phyloP scores from a whole-genome alignment of 2,113 vertebrate genomes.

The Vicugna pacos region DNA sequence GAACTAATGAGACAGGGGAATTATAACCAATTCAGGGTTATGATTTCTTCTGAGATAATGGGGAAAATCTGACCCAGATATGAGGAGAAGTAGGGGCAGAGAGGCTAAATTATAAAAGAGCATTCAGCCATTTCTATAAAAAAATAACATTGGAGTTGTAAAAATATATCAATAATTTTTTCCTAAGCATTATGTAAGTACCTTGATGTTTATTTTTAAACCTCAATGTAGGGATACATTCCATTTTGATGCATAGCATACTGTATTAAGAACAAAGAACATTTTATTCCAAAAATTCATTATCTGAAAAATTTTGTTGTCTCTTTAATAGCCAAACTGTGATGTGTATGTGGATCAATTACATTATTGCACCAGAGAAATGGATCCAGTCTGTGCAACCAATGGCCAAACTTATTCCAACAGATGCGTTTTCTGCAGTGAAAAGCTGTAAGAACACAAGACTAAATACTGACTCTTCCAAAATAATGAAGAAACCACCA shows the following conservation, averaged over 20 bases:
- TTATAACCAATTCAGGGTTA: neutral
- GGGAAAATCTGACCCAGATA: neutral
- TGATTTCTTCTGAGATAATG: neutral
- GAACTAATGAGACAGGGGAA: neutral
- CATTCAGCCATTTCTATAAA: neutral
- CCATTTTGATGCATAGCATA: neutral
- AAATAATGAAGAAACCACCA: neutral
- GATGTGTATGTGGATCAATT: rapidly evolving
- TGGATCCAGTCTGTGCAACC: constrained; percentile 1
- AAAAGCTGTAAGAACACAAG: constrained; percentile 23
- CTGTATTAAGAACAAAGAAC: neutral
- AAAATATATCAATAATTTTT: neutral
- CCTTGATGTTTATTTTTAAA: neutral
- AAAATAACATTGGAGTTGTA: neutral
- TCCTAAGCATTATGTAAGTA: neutral
- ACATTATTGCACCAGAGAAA: neutral
- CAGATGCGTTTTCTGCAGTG: constrained; percentile 45
- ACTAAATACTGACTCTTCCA: neutral
- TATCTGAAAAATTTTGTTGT: neutral
- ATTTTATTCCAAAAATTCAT: neutral
- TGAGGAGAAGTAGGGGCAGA: neutral
- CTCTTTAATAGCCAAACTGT: neutral
- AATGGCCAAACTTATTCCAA: neutral
- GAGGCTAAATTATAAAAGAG: neutral
- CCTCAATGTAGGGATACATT: neutral